Evolutionary conservation across 2,113 vertebrate species (phyloP), one percentile per base, ranked within the genome.

Genomic region (Indri indri): DNA sequence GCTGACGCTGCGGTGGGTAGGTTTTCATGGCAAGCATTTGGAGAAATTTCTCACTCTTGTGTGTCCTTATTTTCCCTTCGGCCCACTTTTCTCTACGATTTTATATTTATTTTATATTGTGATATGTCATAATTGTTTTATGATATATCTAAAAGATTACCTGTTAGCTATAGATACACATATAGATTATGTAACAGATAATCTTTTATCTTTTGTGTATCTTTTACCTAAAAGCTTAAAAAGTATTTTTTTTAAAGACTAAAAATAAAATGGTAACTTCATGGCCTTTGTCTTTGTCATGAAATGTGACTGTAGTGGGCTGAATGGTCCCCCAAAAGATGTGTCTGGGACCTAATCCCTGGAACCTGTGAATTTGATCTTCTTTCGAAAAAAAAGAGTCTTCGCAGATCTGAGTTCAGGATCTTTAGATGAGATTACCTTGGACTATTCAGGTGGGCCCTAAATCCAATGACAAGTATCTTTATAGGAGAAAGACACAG

Each of bases 121-220:
- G 83, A 30, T 45, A 71, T 81, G 57, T 65, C 45, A 79, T 82
- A 68, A 91, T 88, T 79, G n/a, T 84, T 94, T 97, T 84, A 82
- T 76, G 32, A 30, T 76, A 30, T 23, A 57, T 23, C 37, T 52
- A 40, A 73, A 80, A 73, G 63, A 52, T 65, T 73, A 42, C 37
- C 22, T 25, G 37, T 45, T 42, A 40, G 37, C 37, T 40, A 73
- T 27, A 27, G 73, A 47, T 18, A 47, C 17, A 32, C 27, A 45
- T 76, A 47, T 10, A 71, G 37, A 40, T 40, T 27, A 65, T 42
- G 70, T 79, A 71, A n/a, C 32, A 77, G 30, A 71, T 54, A 10
- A 82, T 77, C 32, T 90, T 57, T 85, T 85, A 76, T 63, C 70
- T 45, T 86, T 71, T 50, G 73, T 57, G 1, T 63, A 88, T 68